Evolutionary conservation across 1,140 invertebrate genomes (phyloP), one percentile per base, ranked within the genome.

Genomic region (Drosophila serrata): DNA sequence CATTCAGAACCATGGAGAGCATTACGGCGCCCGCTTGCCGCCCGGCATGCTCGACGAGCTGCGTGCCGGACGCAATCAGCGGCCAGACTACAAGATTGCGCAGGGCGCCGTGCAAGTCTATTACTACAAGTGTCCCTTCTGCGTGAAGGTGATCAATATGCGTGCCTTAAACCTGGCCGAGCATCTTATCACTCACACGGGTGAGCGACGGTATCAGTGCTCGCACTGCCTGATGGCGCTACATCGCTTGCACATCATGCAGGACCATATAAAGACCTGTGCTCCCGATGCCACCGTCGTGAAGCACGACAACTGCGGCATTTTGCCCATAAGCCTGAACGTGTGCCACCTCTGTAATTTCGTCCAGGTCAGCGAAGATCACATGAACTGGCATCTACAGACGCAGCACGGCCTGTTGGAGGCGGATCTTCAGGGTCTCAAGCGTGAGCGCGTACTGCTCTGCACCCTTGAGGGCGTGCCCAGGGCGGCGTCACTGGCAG

Each of bases 131-230:
- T 92, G 92, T 19, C 76, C 77, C 7, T 92, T 92, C 55, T 92
- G 92, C 58, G 15, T 45, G 0, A 63, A 77, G 37, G 22, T 48
- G 0, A 48, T 76, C 19, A 59, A 29, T 8, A 35, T 51, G 40
- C 43, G 42, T n/a, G 31, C 1, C 22, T 0, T 37, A 4, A 0
- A 0, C 11, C n/a, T 92, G 17, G 22, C 29, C 45, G 94, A 95
- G 39, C 95, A 96, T 69, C 93, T 95, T 13, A 93, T 93, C 2
- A 93, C 90, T 7, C 95, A 96, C 56, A 96, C 95, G 0, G 95
- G 95, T 0, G 95, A 96, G 77, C 94, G 94, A 57, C 87, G 94
- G 11, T 94, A 93, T 58, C 85, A 90, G 7, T 96, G 95, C 82
- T 93, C 90, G 5, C 77, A 90, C 9, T 96, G 95, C 73, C 70